A percentile compares a stretch with the other conserved stretches of the same genome.
Conservation (phyloP, 2,113 vertebrate genomes). For the Gavialis gangeticus region DNA sequence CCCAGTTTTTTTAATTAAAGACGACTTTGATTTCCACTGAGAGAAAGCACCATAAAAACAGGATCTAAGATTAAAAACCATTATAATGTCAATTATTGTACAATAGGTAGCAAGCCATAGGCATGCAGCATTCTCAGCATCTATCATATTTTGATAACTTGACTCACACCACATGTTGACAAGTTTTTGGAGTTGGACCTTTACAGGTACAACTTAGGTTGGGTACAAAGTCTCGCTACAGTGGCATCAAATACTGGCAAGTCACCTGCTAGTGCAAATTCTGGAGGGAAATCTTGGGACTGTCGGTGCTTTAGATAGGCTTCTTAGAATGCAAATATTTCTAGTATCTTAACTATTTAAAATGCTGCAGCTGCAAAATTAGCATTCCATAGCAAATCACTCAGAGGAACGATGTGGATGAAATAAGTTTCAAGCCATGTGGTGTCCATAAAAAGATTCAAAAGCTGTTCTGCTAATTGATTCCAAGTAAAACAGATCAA, state of each 20-base stretch:
- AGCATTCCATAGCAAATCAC: not conserved
- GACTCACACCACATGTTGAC: not conserved
- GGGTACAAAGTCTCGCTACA: not conserved
- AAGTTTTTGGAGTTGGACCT: not conserved
- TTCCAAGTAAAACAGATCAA: no score
- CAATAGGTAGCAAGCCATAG: not conserved
- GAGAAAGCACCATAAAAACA: not conserved
- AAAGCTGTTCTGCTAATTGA: not conserved
- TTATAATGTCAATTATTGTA: not conserved
- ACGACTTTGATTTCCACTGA: not conserved
- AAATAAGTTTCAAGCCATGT: not conserved
- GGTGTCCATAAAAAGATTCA: not conserved
- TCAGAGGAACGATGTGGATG: not conserved
- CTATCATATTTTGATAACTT: not conserved
- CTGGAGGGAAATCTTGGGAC: not conserved
- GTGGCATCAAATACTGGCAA: not conserved
- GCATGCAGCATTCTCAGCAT: not conserved
- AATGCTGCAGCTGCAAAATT: not conserved
- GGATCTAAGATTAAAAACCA: fast-evolving
- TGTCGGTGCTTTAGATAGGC: not conserved
- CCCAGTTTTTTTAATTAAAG: not conserved
- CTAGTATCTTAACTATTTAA: not conserved
- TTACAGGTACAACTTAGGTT: not conserved
- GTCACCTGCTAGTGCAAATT: not conserved
- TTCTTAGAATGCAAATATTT: not conserved